Base-by-base conservation (phyloP, 2,797 vertebrate species). In the Ceryle rudis region DNA sequence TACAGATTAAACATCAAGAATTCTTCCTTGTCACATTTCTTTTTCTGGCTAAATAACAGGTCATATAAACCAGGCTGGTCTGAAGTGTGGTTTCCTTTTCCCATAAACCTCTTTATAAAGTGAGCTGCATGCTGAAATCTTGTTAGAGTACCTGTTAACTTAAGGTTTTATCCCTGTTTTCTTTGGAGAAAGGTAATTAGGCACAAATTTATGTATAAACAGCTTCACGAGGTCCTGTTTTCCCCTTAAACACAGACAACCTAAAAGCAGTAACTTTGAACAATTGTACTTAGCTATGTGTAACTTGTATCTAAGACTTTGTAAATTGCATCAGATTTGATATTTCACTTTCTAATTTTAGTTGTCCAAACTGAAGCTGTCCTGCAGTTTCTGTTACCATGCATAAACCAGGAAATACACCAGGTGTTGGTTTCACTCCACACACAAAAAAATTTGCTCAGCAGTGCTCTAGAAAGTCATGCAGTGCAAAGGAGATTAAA, bases 291-390 rank as follows among this genome's bases (percentile, higher is more conserved):
- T 86, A 54, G 9, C 14, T 67, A 1, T 52, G 14, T 54, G 4
- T 86, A 19, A 55, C 67, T 60, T 71, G 62, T 49, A 46, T 17
- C 49, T 73, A 57, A 61, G 37, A 52, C 46, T 67, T 80, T 58
- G 57, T 75, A 29, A 74, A 55, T 3, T 72, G 15, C 14, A 18
- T 85, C 37, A 57, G n/a, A 42, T 93, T 58, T 93, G 49, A 35
- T 89, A 25, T 95, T 88, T 94, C n/a, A 51, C 22, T 83, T 86
- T 51, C 55, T 81, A 74, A 70, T 60, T 80, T 72, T 71, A 80
- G 14, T 79, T 92, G 52, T 58, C 54, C 1, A 1, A 74, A 44
- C 5, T 6, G 67, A 89, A 93, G 78, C 37, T 77, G 80, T 28
- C 49, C n/a, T 55, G n/a, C 35, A 81, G 26, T 25, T 87, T 93